Conservation (phyloP, 2,113 vertebrate genomes). For the Sialia sialis region DNA sequence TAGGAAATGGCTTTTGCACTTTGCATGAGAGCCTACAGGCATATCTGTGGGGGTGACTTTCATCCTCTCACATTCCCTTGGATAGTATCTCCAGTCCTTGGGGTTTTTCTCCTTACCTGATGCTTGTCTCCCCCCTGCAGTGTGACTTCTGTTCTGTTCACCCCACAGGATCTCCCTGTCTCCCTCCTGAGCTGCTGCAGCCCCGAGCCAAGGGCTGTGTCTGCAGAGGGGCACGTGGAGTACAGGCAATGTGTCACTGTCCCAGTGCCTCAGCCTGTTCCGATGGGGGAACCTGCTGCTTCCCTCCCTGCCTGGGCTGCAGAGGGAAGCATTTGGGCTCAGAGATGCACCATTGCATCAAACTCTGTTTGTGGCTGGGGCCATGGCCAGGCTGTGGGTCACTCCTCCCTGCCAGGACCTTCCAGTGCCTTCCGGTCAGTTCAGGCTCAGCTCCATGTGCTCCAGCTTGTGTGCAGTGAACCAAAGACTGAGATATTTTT, state of each 20-base stretch:
- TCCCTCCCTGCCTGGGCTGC: not conserved
- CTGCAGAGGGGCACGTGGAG: not conserved
- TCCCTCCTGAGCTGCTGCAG: not conserved
- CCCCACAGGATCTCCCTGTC: not conserved
- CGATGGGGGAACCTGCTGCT: not conserved
- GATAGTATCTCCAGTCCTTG: not conserved
- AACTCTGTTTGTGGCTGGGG: too few relatives aligned
- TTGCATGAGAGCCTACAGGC: not conserved
- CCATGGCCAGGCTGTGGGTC: not conserved
- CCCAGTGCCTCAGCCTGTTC: rapidly evolving
- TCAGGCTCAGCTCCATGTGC: not conserved
- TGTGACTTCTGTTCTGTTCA: not conserved
- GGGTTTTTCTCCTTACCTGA: not conserved
- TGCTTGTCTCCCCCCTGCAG: rapidly evolving
- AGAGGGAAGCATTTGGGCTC: not conserved
- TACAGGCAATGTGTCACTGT: rapidly evolving
- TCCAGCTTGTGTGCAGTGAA: not conserved
- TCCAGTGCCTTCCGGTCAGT: not conserved
- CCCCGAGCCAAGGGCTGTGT: not conserved
- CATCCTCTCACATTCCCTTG: not conserved
- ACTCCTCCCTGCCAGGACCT: not conserved
- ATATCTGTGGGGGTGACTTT: not conserved
- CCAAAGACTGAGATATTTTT: not conserved
- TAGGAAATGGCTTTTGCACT: not conserved
- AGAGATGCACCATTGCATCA: not conserved